phyloP scores from a whole-genome alignment of 2,113 vertebrate species.

The Panthera uncia region DNA sequence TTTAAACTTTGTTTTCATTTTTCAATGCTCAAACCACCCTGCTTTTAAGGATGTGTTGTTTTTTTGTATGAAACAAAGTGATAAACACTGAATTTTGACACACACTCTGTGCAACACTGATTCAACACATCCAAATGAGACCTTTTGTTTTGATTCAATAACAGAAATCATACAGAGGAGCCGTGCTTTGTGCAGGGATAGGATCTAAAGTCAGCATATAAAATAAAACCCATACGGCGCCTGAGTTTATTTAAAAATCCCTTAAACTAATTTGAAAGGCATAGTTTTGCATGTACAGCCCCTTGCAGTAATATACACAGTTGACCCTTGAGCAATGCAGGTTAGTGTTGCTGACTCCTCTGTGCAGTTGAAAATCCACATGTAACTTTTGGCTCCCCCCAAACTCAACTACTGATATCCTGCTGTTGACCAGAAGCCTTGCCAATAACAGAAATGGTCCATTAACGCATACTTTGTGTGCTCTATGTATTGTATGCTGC shows the following conservation, averaged over 20 bases:
- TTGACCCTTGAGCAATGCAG: background rate
- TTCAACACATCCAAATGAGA: background rate
- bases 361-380: background rate
- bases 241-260: background rate
- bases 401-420: background rate
- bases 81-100: background rate
- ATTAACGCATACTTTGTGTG: background rate
- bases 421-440: background rate
- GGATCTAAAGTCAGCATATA: background rate
- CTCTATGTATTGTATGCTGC: background rate
- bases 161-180: background rate
- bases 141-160: background rate
- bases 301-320: background rate
- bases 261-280: background rate
- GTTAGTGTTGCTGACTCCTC: background rate
- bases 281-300: background rate
- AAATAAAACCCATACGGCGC: background rate
- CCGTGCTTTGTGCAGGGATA: background rate
- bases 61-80: conserved; percentile 5
- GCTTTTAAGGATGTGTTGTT: background rate
- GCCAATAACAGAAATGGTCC: background rate
- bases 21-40: background rate
- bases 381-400: background rate
- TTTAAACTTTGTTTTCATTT: background rate
- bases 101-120: background rate